phyloP scores from a whole-genome alignment of 1,140 invertebrate species.

The Drosophila kanapiae region DNA sequence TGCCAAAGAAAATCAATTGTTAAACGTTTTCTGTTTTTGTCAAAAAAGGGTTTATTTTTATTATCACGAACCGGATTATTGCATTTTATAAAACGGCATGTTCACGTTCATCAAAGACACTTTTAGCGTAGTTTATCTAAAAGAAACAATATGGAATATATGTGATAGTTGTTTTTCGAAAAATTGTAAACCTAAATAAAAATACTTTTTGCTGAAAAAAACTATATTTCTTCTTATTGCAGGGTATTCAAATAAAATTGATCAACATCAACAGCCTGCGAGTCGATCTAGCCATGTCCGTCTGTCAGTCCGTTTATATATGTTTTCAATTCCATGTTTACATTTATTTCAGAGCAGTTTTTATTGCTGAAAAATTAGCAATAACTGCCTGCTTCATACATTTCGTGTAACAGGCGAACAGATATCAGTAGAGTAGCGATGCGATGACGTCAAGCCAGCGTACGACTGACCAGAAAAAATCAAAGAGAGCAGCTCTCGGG shows the following conservation, averaged over 20 bases:
- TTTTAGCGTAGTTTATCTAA: slow-evolving; percentile 95
- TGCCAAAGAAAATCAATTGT: slow-evolving; percentile 47
- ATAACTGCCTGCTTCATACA: too few species aligned
- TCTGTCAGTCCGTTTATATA: too few species aligned
- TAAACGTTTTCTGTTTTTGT: slow-evolving; percentile 18
- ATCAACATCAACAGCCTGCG: too few species aligned
- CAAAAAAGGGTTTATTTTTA: slow-evolving; percentile 41
- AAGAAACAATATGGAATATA: slow-evolving; percentile 84
- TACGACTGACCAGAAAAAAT: too few species aligned
- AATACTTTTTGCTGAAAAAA: slow-evolving; percentile 2
- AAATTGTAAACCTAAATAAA: slow-evolving; percentile 31
- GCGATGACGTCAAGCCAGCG: too few species aligned
- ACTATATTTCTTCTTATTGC: background rate
- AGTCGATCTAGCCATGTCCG: too few species aligned
- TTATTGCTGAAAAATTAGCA: too few species aligned
- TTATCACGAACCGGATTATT: slow-evolving; percentile 52
- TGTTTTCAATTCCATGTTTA: too few species aligned
- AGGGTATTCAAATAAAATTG: background rate
- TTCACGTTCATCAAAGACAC: slow-evolving; percentile 92
- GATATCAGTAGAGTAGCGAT: too few species aligned
- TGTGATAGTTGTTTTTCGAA: slow-evolving; percentile 40
- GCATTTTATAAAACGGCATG: slow-evolving; percentile 57
- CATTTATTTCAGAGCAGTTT: too few species aligned
- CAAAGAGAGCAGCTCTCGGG: too few species aligned
- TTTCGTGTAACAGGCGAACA: too few species aligned